Base-by-base conservation (phyloP, 1,140 invertebrate genomes). In the Anthonomus grandis region DNA sequence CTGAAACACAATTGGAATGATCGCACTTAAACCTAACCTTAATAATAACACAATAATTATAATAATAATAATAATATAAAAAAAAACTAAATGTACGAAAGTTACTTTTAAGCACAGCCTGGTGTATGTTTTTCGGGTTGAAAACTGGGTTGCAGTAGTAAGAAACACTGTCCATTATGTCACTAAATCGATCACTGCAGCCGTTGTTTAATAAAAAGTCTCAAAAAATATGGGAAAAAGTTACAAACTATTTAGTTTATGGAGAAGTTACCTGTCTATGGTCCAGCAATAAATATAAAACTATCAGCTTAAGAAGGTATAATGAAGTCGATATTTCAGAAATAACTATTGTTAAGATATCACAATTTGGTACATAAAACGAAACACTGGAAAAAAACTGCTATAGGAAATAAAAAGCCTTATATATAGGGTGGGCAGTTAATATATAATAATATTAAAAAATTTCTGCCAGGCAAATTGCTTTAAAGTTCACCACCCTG, bases 41-140 rank as follows among this genome's bases (percentile, higher is more conserved):
- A 47, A 57, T 23, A 55, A 57, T 60, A 64, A 64, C 44, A 39
- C 23, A 27, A 57, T 15, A 19, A 17, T 44, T n/a, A 13, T 21
- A 17, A 44, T 17, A 44, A 24, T 22, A 25, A 36, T 44, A 44
- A 51, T 57, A 50, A 44, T 51, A 51, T 45, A 36, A 31, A 23
- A 50, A 58, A 57, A 56, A 58, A 50, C 48, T 58, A 58, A 51
- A 45, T 47, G 44, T 58, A 58, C 47, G 48, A 53, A 56, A 54
- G 58, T 60, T 60, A 64, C 58, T 57, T 58, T 57, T 63, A 64
- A 68, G 63, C 66, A 68, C 66, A 68, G 66, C 66, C 66, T 68
- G 63, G 31, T 39, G 63, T 47, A 62, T 48, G 54, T 64, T 51
- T 63, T 59, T 48, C 38, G 44, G 36, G 46, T n/a, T n/a, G n/a